Base-by-base conservation (phyloP, 2,888 invertebrate genomes). In the Platynereis dumerilii region DNA sequence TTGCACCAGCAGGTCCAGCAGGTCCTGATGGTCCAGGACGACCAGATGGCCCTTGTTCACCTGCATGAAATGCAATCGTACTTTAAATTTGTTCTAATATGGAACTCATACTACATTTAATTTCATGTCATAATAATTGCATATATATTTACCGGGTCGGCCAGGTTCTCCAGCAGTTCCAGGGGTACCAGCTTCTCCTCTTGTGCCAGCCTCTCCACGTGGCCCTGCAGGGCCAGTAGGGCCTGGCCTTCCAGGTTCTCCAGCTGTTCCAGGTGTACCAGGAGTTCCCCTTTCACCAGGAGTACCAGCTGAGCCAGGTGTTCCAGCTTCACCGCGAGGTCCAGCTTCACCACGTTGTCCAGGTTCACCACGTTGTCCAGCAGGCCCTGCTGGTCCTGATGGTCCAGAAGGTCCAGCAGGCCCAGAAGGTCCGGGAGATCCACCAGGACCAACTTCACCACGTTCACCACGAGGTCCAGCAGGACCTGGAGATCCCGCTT, bases 221-320 rank as follows among this genome's bases (percentile, higher is more conserved):
- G 56, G 44, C n/a, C 66, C 66, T 27, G 45, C 39, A 22, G 24
- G 58, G 22, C 66, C 66, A 3, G 55, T 2, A 22, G 29, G 39
- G 7, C 66, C 66, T n/a, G 58, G 29, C 22, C 22, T n/a, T 26
- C 66, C 69, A 17, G 28, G 54, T 34, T 34, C 20, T 42, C 68
- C 68, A 56, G 45, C 54, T 20, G 24, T 17, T 29, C 70, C 70
- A 28, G 59, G 55, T 34, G n/a, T 5, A 22, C 72, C 72, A 26
- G 52, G n/a, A 22, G 56, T 45, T 58, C 72, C 72, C 28, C 58
- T 68, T 53, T 42, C 24, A 7, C 72, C 72, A 26, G 28, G 27
- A 17, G 48, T 48, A 12, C 72, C 70, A 20, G 61, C 61, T n/a
- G 69, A 24, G 24, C 73, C 72, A 27, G 58, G n/a, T 17, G 54